These are phyloP conservation scores for Uromys caudimaculatus DNA, from an alignment of 2,797 vertebrate genomes.

Conservation along the genomic window DNA sequence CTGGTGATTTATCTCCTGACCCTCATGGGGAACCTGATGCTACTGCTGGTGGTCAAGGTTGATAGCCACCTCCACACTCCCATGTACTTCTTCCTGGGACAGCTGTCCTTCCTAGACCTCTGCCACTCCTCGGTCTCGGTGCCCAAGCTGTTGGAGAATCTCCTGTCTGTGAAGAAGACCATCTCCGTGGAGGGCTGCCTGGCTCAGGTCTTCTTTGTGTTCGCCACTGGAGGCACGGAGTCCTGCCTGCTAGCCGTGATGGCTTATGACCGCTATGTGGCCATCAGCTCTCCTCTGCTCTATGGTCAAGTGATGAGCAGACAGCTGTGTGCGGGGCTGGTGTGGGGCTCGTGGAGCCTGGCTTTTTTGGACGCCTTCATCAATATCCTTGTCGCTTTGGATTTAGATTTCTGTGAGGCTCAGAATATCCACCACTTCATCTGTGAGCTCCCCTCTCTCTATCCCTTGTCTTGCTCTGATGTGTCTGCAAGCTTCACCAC, in stretches of 20 bases:
- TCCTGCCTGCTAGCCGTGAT: constrained; percentile 72
- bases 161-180: constrained; percentile 72
- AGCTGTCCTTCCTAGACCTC: constrained; percentile 77
- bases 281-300: constrained; percentile 77
- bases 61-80: constrained; percentile 64
- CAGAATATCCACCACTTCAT: constrained; percentile 76
- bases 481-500: constrained; percentile 72
- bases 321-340: constrained; percentile 67
- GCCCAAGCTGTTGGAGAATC: constrained; percentile 74
- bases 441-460: constrained; percentile 78
- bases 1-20: constrained; percentile 71
- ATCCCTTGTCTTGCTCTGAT: constrained; percentile 75
- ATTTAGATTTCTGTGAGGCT: constrained; percentile 77
- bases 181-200: constrained; percentile 69
- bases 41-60: constrained; percentile 60
- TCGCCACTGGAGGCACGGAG: constrained; percentile 72
- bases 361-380: constrained; percentile 78
- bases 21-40: constrained; percentile 62
- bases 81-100: constrained; percentile 79
- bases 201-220: constrained; percentile 75
- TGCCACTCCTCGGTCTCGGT: constrained; percentile 75
- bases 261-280: constrained; percentile 75
- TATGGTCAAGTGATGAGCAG: constrained; percentile 72
- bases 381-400: constrained; percentile 74
- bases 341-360: constrained; percentile 69